phyloP scores from a whole-genome alignment of 2,797 vertebrate species.

The Girardinus metallicus region DNA sequence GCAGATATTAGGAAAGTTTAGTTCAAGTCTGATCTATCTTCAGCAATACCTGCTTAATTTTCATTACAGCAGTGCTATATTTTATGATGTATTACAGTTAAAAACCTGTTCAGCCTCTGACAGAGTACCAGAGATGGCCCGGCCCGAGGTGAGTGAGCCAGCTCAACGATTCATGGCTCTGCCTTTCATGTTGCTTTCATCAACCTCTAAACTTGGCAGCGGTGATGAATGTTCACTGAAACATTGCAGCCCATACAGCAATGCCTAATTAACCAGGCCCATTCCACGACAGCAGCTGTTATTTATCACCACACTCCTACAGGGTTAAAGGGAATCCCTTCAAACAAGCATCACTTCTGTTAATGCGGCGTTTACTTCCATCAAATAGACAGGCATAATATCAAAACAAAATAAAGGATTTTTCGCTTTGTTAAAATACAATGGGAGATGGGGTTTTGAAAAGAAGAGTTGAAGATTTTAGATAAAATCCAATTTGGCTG shows the following conservation, averaged over 20 bases:
- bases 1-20: slow-evolving; percentile 1
- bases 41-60: slow-evolving; percentile 19
- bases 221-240: slow-evolving; percentile 25
- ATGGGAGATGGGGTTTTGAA: not conserved
- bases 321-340: not conserved
- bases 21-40: slow-evolving; percentile 44
- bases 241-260: slow-evolving; percentile 5
- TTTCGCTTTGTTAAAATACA: not conserved
- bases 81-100: slow-evolving; percentile 46
- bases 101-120: slow-evolving; percentile 44
- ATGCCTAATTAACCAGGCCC: slow-evolving; percentile 16
- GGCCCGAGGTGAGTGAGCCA: slow-evolving; percentile 34
- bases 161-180: slow-evolving; percentile 41
- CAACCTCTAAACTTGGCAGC: slow-evolving; percentile 33
- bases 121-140: slow-evolving; percentile 37
- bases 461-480: not conserved
- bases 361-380: not conserved
- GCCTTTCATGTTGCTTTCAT: slow-evolving; percentile 45
- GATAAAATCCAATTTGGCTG: not conserved
- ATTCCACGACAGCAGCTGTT: slow-evolving; percentile 23
- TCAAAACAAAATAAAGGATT: not conserved
- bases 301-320: slow-evolving; percentile 9
- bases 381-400: not conserved
- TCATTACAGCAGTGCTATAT: slow-evolving; percentile 29
- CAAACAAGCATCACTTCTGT: not conserved